Base-by-base conservation (phyloP, 2,888 invertebrate species). In the Pasiphila rectangulata region DNA sequence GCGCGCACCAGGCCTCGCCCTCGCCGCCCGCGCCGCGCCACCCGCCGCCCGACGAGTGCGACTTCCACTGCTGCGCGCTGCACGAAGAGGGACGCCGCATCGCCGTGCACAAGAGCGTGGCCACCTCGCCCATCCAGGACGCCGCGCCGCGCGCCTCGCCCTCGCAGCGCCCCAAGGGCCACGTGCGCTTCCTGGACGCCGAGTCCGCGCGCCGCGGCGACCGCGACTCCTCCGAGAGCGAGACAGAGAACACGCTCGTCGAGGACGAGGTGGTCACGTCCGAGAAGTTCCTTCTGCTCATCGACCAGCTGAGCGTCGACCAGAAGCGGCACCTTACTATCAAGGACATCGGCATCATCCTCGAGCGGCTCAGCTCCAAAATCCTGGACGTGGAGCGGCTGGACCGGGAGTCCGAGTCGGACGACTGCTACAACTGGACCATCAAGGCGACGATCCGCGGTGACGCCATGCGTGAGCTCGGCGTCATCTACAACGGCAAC, bases 361-460 rank as follows among this genome's bases (percentile, higher is more conserved):
- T 97, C 67, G 97, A 97, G 83, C 91, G 97, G 67, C 92, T 97
- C 68, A 96, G 94, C 83, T 96, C 96, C 52, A 97, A 97, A 88
- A 97, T 97, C 67, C 91, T 97, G 58, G 97, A 97, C 88, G 97
- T 97, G 63, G 97, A 97, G 88, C 92, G 96, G 61, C 90, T 97
- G 63, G 96, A 97, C 81, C 92, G 97, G 49, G 97, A 97, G 81
- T 95, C 94, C 64, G 97, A 97, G 82, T 95, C 95, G 79, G 96
- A 96, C 83, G 96, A 97, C 83, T 96, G 96, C 79, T 96, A 96
- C 91, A 96, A 97, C 86, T 97, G 97, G 97, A 97, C 97, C 83
- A 97, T 97, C 89, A 97, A 96, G 86, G 97, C 97, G 68, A 95
- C 96, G 66, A 97, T 97, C 75, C 91, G 96, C 54, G 97, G 97